Percentiles rank a stretch among this genome's conserved stretches.
phyloP scores from a whole-genome alignment of 2,113 vertebrate species.

The Eolophus roseicapilla region DNA sequence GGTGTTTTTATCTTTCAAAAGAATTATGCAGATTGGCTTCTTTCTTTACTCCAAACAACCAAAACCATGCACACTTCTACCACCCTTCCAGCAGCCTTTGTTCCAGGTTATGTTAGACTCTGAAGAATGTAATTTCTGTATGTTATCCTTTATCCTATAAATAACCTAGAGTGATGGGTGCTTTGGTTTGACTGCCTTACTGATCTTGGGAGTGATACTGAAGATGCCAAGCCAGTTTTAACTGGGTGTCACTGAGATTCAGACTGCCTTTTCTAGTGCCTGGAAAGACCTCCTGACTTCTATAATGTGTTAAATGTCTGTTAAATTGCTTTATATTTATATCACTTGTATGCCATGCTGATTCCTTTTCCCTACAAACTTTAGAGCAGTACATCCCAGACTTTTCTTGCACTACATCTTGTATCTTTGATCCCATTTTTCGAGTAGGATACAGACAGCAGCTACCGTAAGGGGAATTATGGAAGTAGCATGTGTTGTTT shows the following conservation, averaged over 20 bases:
- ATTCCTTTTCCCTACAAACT: background rate
- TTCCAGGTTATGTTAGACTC: background rate
- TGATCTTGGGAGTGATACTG: background rate
- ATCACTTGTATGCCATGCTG: background rate
- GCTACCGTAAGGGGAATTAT: background rate
- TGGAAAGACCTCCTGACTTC: background rate
- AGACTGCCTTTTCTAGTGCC: slow-evolving; percentile 26
- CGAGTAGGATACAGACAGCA: background rate
- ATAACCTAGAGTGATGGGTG: slow-evolving; percentile 1
- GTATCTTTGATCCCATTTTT: background rate
- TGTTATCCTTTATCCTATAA: background rate
- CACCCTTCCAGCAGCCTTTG: background rate
- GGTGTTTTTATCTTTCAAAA: background rate
- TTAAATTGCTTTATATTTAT: background rate
- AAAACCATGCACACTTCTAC: background rate
- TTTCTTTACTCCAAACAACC: background rate
- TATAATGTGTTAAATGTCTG: background rate
- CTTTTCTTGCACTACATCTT: background rate
- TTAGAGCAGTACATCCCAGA: background rate
- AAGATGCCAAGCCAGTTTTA: background rate
- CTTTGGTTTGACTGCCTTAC: slow-evolving; percentile 46
- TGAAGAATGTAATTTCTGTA: slow-evolving; percentile 12
- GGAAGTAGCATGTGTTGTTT: background rate
- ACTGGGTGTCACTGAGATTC: background rate
- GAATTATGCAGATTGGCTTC: background rate